Evolutionary conservation across 2,113 vertebrate species (phyloP).

Genomic region (Aegotheles bennettii): DNA sequence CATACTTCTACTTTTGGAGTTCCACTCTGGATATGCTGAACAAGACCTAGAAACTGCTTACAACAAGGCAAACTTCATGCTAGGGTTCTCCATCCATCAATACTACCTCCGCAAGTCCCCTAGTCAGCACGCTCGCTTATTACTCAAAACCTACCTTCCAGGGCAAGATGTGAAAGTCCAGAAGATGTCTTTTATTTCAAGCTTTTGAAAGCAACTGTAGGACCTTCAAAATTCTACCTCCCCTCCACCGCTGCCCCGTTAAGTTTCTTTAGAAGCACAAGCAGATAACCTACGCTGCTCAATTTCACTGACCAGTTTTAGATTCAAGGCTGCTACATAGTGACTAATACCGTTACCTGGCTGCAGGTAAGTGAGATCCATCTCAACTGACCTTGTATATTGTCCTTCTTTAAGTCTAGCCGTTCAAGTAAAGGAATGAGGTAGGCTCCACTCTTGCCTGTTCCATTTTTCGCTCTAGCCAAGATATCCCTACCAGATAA

Average conservation of each 20-base stretch:
- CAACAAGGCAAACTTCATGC: background rate
- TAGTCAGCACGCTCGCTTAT: background rate
- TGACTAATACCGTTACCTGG: fast-evolving
- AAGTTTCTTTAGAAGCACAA: background rate
- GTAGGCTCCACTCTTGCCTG: conserved; percentile 99
- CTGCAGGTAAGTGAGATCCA: background rate
- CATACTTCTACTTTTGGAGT: background rate
- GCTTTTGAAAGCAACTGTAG: background rate
- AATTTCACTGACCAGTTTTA: background rate
- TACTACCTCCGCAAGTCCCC: background rate
- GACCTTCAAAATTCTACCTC: background rate
- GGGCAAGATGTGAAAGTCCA: background rate
- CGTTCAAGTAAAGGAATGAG: conserved; percentile 99
- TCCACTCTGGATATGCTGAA: background rate
- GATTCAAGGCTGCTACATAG: fast-evolving
- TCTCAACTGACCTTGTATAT: conserved; percentile 90
- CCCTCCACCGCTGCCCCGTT: background rate
- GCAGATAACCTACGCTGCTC: background rate
- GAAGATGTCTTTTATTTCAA: background rate
- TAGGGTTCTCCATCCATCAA: background rate
- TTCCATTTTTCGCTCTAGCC: conserved; percentile 99
- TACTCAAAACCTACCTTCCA: background rate
- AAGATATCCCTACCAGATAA: conserved; percentile 98
- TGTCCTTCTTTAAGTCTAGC: conserved; percentile 98
- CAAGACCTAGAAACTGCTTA: background rate